Conservation (phyloP, 2,888 invertebrate genomes). For the Amphipyra berbera region DNA sequence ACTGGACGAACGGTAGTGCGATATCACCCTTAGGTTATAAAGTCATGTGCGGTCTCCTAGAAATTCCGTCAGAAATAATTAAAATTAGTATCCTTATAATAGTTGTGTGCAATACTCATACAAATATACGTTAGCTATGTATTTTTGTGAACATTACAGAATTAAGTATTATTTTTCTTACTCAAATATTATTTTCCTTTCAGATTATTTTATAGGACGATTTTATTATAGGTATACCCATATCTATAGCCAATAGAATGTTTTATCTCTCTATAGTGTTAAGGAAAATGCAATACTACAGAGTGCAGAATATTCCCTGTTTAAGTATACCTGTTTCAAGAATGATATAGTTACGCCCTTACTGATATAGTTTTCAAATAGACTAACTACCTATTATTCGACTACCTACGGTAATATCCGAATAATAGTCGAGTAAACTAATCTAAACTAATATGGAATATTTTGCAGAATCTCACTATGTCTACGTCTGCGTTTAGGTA, state of each 20-base stretch:
- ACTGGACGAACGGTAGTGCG: slow-evolving; percentile 1
- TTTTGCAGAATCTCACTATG: slow-evolving; percentile 44
- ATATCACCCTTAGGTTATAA: slow-evolving; percentile 9
- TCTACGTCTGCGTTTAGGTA: slow-evolving; percentile 19
- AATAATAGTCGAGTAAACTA: background rate
- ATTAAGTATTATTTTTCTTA: slow-evolving; percentile 65
- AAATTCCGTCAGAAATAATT: slow-evolving; percentile 30
- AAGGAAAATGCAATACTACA: slow-evolving; percentile 60
- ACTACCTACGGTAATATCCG: background rate
- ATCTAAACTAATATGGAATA: slow-evolving; percentile 19
- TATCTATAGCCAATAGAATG: slow-evolving; percentile 60
- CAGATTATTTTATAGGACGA: slow-evolving; percentile 51
- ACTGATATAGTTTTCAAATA: too few species aligned
- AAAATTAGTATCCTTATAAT: slow-evolving; percentile 7
- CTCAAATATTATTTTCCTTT: slow-evolving; percentile 62
- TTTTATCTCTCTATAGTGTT: slow-evolving; percentile 62
- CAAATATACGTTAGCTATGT: slow-evolving; percentile 37
- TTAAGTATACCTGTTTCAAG: slow-evolving; percentile 7
- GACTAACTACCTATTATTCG: too few species aligned
- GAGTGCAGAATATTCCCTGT: slow-evolving; percentile 47
- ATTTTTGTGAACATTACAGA: slow-evolving; percentile 60
- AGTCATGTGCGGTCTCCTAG: slow-evolving; percentile 13
- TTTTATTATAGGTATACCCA: slow-evolving; percentile 59
- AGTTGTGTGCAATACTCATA: slow-evolving; percentile 39
- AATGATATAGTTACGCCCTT: background rate